These are phyloP conservation scores for Rhopalosiphum maidis DNA, from an alignment of 1,140 invertebrate species.

Conservation along the genomic window DNA sequence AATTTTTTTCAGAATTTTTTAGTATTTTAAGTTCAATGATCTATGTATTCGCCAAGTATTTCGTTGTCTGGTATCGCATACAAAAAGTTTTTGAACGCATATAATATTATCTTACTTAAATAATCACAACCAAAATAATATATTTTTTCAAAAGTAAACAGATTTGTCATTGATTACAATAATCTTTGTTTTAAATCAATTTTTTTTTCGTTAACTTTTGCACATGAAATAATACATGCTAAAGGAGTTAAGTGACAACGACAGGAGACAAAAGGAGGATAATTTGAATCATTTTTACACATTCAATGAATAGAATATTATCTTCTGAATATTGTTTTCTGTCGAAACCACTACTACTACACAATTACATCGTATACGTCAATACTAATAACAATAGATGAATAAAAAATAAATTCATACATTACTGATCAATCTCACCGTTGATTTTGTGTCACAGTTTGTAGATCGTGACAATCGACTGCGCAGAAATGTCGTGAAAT, in stretches of 20 bases:
- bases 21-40: too few relatives aligned
- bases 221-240: neutral
- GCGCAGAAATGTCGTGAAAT: neutral
- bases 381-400: neutral
- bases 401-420: neutral
- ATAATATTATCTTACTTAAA: too few relatives aligned
- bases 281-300: neutral
- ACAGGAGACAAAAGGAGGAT: neutral
- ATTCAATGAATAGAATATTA: neutral
- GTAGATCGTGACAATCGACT: neutral
- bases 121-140: too few relatives aligned
- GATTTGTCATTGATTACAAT: too few relatives aligned
- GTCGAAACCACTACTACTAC: neutral
- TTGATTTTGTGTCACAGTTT: slow-evolving; percentile 1
- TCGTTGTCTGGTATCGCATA: too few relatives aligned
- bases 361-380: neutral
- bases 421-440: neutral
- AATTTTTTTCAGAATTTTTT: too few relatives aligned
- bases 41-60: too few relatives aligned
- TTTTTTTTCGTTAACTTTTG: neutral
- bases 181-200: too few relatives aligned
- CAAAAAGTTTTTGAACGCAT: too few relatives aligned
- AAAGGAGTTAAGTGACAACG: neutral
- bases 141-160: too few relatives aligned
- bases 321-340: too few relatives aligned